These are phyloP conservation scores for Pterostichus madidus DNA, from an alignment of 2,888 invertebrate genomes.

Conservation along the genomic window DNA sequence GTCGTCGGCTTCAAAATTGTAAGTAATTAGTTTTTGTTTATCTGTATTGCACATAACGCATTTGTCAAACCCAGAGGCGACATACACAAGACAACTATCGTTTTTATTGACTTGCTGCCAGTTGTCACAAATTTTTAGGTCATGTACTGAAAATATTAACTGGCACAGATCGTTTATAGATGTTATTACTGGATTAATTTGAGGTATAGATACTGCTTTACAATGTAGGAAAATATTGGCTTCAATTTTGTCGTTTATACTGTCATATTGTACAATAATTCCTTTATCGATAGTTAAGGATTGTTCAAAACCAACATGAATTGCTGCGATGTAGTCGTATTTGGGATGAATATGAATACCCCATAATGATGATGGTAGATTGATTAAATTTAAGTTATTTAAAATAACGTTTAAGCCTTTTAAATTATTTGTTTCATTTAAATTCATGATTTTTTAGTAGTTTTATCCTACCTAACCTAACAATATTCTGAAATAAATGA, in stretches of 20 bases:
- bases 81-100: constrained; percentile 53
- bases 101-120: constrained; percentile 44
- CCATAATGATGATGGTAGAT: constrained; percentile 72
- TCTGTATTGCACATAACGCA: constrained; percentile 57
- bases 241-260: constrained; percentile 67
- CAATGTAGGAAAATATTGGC: constrained; percentile 70
- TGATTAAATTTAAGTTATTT: constrained; percentile 69
- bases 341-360: constrained; percentile 71
- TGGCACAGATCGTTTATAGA: constrained; percentile 70
- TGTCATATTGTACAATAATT: constrained; percentile 69
- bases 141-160: constrained; percentile 69
- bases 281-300: constrained; percentile 71
- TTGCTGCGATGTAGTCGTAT: constrained; percentile 70
- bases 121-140: constrained; percentile 68
- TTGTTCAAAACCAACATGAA: constrained; percentile 69
- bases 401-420: constrained; percentile 57
- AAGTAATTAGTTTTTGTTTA: constrained; percentile 45
- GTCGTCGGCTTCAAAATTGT: constrained; percentile 34
- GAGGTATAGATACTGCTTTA: constrained; percentile 70
- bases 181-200: constrained; percentile 68
- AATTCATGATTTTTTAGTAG: neutral
- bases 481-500: neutral
- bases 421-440: constrained; percentile 36
- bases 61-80: constrained; percentile 54
- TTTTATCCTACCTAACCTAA: neutral